Percentiles rank a stretch among this genome's conserved stretches.
These are phyloP conservation scores for Scaptomyza graminum DNA, from an alignment of 1,140 invertebrate genomes.

Conservation along the genomic window DNA sequence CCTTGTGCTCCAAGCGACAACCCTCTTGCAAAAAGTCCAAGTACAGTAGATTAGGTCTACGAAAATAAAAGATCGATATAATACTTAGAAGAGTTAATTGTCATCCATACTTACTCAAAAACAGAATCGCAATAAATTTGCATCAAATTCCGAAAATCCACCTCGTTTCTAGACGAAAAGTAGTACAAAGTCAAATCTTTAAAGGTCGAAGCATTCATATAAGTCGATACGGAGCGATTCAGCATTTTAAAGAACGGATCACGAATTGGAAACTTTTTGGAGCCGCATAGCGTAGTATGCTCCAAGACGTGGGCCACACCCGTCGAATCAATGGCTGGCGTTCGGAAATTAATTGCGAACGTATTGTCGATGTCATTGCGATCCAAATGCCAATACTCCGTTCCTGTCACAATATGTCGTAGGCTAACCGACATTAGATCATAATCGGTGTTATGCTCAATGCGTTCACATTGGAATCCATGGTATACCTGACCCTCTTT, in stretches of 20 bases:
- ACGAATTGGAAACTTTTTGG: slow-evolving; percentile 91
- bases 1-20: slow-evolving; percentile 94
- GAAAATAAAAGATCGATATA: not conserved
- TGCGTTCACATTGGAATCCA: slow-evolving; percentile 87
- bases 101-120: slow-evolving; percentile 84
- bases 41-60: slow-evolving; percentile 89
- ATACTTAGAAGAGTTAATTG: not conserved
- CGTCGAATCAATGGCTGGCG: slow-evolving; percentile 93
- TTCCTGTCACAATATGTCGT: slow-evolving; percentile 90
- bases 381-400: slow-evolving; percentile 94
- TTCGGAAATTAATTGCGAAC: slow-evolving; percentile 94
- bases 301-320: slow-evolving; percentile 97
- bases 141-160: slow-evolving; percentile 92
- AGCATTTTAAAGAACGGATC: slow-evolving; percentile 99
- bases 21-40: slow-evolving; percentile 96
- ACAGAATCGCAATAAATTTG: slow-evolving; percentile 95
- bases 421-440: slow-evolving; percentile 90
- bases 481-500: slow-evolving; percentile 86
- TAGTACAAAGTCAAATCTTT: slow-evolving; percentile 97
- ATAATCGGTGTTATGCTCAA: slow-evolving; percentile 88
- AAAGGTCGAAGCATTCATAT: slow-evolving; percentile 97
- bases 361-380: slow-evolving; percentile 95
- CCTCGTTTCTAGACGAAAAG: slow-evolving; percentile 94
- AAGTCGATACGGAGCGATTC: slow-evolving; percentile 94
- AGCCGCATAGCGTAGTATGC: slow-evolving; percentile 95